These are phyloP conservation scores for Toxotes lorentzi DNA, from an alignment of 2,797 vertebrate genomes.

Conservation along the genomic window DNA sequence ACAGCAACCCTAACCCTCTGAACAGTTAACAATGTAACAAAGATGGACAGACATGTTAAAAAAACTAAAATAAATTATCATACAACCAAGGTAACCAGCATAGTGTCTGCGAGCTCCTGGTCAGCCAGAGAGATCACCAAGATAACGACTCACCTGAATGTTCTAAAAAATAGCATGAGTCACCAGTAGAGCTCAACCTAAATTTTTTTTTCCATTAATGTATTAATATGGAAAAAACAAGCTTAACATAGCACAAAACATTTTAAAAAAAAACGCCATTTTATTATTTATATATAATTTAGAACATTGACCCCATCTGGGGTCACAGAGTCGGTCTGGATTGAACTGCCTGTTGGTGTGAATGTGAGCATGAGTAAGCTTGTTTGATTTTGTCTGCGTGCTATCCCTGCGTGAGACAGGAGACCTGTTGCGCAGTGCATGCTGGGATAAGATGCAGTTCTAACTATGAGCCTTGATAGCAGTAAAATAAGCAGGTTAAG, in stretches of 20 bases:
- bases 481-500: not conserved
- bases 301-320: no score
- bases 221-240: no score
- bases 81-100: not conserved
- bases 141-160: no score
- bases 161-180: no score
- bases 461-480: not conserved
- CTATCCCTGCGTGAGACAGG: not conserved
- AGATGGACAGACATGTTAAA: not conserved
- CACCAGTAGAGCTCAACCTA: no score
- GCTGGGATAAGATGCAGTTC: slow-evolving; percentile 10
- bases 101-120: no score
- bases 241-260: no score
- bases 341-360: slow-evolving; percentile 6
- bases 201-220: no score
- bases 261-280: no score
- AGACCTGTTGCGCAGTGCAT: slow-evolving; percentile 1
- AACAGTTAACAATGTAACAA: not conserved
- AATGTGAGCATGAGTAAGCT: slow-evolving; percentile 9
- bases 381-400: slow-evolving; percentile 29
- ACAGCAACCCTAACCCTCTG: no score
- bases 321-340: not conserved
- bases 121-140: no score
- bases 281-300: no score
- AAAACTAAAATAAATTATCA: not conserved